Percentiles rank a stretch among this genome's conserved stretches.
phyloP scores from a whole-genome alignment of 2,888 invertebrate genomes.

The Liposcelis brunnea region DNA sequence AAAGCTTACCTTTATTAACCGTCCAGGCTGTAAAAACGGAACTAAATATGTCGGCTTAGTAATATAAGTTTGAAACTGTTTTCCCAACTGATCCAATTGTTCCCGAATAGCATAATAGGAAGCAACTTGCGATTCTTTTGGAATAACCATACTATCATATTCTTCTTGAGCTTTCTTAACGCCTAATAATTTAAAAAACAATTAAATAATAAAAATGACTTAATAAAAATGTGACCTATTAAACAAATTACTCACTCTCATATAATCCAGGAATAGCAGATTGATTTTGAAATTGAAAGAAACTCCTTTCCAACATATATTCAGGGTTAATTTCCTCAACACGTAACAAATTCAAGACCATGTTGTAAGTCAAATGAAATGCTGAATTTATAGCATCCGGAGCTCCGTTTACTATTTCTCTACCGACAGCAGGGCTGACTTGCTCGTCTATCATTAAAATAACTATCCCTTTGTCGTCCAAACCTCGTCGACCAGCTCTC shows the following conservation, averaged over 20 bases:
- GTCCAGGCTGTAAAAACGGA: slow-evolving; percentile 88
- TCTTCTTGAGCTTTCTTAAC: slow-evolving; percentile 46
- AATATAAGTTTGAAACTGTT: slow-evolving; percentile 59
- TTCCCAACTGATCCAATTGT: slow-evolving; percentile 55
- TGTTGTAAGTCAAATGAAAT: slow-evolving; percentile 98
- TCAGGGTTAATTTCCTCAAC: slow-evolving; percentile 99
- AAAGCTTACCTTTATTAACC: slow-evolving; percentile 63
- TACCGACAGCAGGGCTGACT: slow-evolving; percentile 54
- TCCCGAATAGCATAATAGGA: slow-evolving; percentile 73
- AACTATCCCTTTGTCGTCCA: slow-evolving; percentile 93
- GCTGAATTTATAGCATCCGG: slow-evolving; percentile 97
- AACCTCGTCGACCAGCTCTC: slow-evolving; percentile 87
- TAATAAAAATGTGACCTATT: slow-evolving; percentile 9
- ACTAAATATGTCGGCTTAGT: slow-evolving; percentile 75
- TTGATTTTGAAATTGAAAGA: slow-evolving; percentile 98
- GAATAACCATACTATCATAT: slow-evolving; percentile 43
- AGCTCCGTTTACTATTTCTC: slow-evolving; percentile 68
- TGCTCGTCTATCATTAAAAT: slow-evolving; percentile 98
- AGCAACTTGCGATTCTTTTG: slow-evolving; percentile 55
- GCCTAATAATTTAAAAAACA: slow-evolving; percentile 30
- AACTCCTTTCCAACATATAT: slow-evolving; percentile 95
- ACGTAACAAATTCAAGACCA: slow-evolving; percentile 89
- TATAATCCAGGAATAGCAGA: slow-evolving; percentile 78
- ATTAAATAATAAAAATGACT: slow-evolving; percentile 1
- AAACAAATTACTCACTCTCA: slow-evolving; percentile 48